A percentile compares a stretch with the other conserved stretches of the same genome.
These are phyloP conservation scores for Agrypnia vestita DNA, from an alignment of 1,140 invertebrate species.

Conservation along the genomic window DNA sequence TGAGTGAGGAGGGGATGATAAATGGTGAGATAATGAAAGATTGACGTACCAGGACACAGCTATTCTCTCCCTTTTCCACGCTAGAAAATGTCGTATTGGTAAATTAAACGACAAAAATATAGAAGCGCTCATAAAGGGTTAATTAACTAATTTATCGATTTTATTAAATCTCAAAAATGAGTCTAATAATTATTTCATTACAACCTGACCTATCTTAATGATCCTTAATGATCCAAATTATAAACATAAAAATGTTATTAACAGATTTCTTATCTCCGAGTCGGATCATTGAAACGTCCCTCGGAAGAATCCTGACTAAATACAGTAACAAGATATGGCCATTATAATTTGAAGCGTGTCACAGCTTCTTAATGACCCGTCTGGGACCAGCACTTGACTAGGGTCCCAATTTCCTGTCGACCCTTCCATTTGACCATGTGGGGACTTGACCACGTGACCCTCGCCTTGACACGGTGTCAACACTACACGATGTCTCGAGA, in stretches of 20 bases:
- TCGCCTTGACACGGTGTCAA: slow-evolving; percentile 16
- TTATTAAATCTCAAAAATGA: neutral
- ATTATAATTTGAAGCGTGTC: slow-evolving; percentile 42
- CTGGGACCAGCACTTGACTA: slow-evolving; percentile 16
- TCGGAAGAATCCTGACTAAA: slow-evolving; percentile 21
- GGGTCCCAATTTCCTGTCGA: slow-evolving; percentile 41
- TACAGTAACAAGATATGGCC: slow-evolving; percentile 35
- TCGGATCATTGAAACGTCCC: neutral
- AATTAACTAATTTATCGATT: neutral
- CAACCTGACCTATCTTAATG: neutral
- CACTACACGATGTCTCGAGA: neutral
- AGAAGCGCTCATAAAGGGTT: neutral
- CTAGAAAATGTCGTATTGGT: too few relatives aligned
- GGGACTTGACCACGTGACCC: slow-evolving; percentile 28
- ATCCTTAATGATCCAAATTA: neutral
- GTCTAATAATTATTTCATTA: neutral
- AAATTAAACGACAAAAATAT: too few relatives aligned
- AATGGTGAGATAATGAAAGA: too few relatives aligned
- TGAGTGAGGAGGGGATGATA: too few relatives aligned
- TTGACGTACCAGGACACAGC: too few relatives aligned
- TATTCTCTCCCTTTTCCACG: too few relatives aligned
- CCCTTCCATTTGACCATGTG: slow-evolving; percentile 13
- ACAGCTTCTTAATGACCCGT: slow-evolving; percentile 39
- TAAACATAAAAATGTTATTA: neutral
- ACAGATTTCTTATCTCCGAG: too few relatives aligned